Evolutionary conservation across 2,888 invertebrate genomes (phyloP).

Genomic region (Alsophila aescularia): DNA sequence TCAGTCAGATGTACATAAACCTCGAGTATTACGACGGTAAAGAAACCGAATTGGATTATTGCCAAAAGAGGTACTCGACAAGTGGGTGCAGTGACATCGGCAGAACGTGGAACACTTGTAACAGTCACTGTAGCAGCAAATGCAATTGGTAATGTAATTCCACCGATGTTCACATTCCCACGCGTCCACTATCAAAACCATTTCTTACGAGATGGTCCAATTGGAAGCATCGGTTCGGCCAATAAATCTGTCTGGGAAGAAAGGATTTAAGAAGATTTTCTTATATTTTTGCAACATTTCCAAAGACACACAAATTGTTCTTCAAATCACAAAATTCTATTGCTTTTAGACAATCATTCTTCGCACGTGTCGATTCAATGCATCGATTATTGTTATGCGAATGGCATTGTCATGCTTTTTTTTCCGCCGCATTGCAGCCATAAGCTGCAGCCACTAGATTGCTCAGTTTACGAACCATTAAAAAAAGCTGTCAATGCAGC

Average conservation of each 20-base stretch:
- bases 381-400: slow-evolving; percentile 37
- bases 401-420: slow-evolving; percentile 40
- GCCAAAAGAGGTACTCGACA: slow-evolving; percentile 29
- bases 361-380: slow-evolving; percentile 40
- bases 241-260: too few species aligned
- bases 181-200: slow-evolving; percentile 38
- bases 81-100: slow-evolving; percentile 44
- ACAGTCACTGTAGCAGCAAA: slow-evolving; percentile 50
- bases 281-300: slow-evolving; percentile 43
- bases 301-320: slow-evolving; percentile 32
- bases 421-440: slow-evolving; percentile 35
- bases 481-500: slow-evolving; percentile 45
- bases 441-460: slow-evolving; percentile 42
- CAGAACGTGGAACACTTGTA: slow-evolving; percentile 48
- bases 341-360: slow-evolving; percentile 45
- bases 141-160: slow-evolving; percentile 46
- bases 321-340: slow-evolving; percentile 35
- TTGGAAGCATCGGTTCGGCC: too few species aligned
- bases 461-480: slow-evolving; percentile 43
- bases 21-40: slow-evolving; percentile 42
- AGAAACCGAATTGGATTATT: slow-evolving; percentile 29
- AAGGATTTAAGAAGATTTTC: slow-evolving; percentile 44
- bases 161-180: slow-evolving; percentile 45
- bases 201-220: slow-evolving; percentile 27
- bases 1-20: too few species aligned